Conservation (phyloP, 2,113 vertebrate species). For the Malaclemys terrapin region DNA sequence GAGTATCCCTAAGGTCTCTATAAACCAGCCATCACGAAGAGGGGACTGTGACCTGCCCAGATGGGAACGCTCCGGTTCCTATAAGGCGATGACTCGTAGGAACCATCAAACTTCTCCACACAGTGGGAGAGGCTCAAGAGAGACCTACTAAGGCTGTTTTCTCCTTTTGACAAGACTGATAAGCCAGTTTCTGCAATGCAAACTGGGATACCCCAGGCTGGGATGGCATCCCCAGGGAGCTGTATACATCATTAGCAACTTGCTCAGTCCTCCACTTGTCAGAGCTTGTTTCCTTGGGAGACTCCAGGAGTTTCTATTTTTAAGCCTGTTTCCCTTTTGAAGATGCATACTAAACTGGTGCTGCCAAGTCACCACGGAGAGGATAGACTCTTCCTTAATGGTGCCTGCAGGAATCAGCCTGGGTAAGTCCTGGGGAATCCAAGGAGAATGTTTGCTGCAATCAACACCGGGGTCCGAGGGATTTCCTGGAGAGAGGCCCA, state of each 20-base stretch:
- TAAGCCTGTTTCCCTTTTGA: neutral
- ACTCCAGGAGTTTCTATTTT: neutral
- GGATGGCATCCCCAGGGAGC: neutral
- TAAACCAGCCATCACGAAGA: neutral
- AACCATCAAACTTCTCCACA: neutral
- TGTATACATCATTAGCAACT: neutral
- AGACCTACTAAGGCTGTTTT: neutral
- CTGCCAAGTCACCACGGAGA: neutral
- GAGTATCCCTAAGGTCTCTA: neutral
- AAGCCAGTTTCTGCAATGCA: fast-evolving
- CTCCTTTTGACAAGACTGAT: fast-evolving
- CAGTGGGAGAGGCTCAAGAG: fast-evolving
- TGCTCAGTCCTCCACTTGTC: neutral
- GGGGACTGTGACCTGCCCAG: neutral
- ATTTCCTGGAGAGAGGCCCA: neutral
- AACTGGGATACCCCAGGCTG: neutral
- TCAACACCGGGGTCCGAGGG: too few species aligned
- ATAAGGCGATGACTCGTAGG: neutral
- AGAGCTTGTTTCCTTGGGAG: neutral
- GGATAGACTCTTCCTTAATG: neutral
- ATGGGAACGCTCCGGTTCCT: too few species aligned
- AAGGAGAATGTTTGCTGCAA: neutral
- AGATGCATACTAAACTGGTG: fast-evolving
- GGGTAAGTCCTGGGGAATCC: neutral
- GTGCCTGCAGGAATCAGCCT: neutral